A percentile compares a stretch with the other conserved stretches of the same genome.
These are phyloP conservation scores for Hypercompe scribonia DNA, from an alignment of 2,888 invertebrate genomes.

Conservation along the genomic window DNA sequence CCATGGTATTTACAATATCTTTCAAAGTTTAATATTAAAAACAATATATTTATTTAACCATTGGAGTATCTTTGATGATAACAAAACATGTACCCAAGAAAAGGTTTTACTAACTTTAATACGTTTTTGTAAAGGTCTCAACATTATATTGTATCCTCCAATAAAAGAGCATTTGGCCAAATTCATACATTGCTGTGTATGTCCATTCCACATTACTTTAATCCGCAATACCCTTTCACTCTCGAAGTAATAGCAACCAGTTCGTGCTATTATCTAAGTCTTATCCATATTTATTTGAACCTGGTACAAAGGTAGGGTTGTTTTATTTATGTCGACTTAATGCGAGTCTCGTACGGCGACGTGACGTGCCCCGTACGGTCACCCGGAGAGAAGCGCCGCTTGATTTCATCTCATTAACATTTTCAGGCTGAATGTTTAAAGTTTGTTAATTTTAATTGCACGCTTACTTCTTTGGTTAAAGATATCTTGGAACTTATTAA, in stretches of 20 bases:
- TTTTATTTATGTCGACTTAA: slow-evolving; percentile 46
- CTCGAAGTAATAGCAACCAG: slow-evolving; percentile 11
- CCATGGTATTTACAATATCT: slow-evolving; percentile 24
- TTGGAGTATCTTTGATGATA: background rate
- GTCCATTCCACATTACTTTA: slow-evolving; percentile 11
- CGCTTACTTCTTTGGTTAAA: background rate
- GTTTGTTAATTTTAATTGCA: slow-evolving; percentile 4
- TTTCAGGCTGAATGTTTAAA: slow-evolving; percentile 14
- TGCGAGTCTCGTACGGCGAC: slow-evolving; percentile 35
- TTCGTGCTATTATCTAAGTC: slow-evolving; percentile 22
- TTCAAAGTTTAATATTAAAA: slow-evolving; percentile 27
- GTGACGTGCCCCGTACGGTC: slow-evolving; percentile 30
- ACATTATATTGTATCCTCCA: background rate
- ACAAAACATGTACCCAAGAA: background rate
- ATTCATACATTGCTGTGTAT: background rate
- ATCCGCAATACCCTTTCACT: slow-evolving; percentile 18
- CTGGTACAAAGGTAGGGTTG: slow-evolving; percentile 45
- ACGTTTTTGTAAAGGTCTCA: background rate
- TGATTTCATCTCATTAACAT: slow-evolving; percentile 19
- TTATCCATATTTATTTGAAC: slow-evolving; percentile 36
- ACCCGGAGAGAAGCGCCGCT: slow-evolving; percentile 10
- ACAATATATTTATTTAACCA: background rate
- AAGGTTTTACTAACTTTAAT: background rate
- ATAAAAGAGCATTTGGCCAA: slow-evolving; percentile 3
- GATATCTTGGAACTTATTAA: background rate